phyloP scores from a whole-genome alignment of 2,888 invertebrate species.

The Pristionchus mayeri region DNA sequence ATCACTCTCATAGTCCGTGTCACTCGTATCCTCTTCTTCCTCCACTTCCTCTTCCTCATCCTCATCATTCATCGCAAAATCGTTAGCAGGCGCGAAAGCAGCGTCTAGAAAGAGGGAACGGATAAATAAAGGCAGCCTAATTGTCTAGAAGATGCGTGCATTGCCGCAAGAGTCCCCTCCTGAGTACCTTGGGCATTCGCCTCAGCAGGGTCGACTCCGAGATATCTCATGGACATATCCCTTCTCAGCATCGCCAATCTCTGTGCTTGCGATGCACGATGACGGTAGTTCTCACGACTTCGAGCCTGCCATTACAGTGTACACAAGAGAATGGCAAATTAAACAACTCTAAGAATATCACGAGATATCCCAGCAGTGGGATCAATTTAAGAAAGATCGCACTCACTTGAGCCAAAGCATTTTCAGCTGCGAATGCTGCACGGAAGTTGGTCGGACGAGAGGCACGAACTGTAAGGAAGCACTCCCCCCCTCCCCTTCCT shows the following conservation, averaged over 20 bases:
- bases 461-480: neutral
- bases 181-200: neutral
- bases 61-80: neutral
- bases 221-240: neutral
- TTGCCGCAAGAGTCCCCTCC: too few species aligned
- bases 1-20: slow-evolving; percentile 49
- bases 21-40: slow-evolving; percentile 46
- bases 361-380: too few species aligned
- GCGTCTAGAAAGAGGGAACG: neutral
- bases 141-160: too few species aligned
- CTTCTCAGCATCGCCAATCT: neutral
- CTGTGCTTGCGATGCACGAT: neutral
- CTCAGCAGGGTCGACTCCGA: neutral
- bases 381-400: neutral
- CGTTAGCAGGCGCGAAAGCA: neutral
- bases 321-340: neutral
- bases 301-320: neutral
- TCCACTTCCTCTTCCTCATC: slow-evolving; percentile 43
- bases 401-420: neutral
- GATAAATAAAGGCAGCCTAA: neutral
- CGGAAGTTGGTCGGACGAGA: slow-evolving; percentile 25
- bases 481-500: neutral
- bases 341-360: too few species aligned
- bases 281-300: neutral
- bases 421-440: slow-evolving; percentile 10